Base-by-base conservation (phyloP, 2,113 vertebrate species). In the Steatornis caripensis region DNA sequence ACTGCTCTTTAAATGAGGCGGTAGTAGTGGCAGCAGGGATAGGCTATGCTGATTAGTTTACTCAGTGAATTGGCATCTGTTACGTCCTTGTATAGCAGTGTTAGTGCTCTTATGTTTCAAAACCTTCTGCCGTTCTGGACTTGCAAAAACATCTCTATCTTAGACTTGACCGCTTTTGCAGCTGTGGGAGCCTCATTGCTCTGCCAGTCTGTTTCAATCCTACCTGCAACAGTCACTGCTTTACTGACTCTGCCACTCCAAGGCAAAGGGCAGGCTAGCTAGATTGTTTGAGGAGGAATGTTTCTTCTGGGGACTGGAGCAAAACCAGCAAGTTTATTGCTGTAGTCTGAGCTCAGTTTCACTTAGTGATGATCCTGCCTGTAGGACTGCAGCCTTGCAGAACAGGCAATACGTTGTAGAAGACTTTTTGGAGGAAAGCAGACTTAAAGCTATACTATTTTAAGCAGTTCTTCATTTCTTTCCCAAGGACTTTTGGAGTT, bases 1-100 rank as follows among this genome's bases (percentile, higher is more conserved):
- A 89, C 30, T 87, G 84, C 69, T 51, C 77, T 93, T 82, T 87
- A 66, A 87, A 62, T 82, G 81, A 96, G 48, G 81, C 69, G 32
- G 80, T 45, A 68, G 45, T 71, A 82, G 82, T 37, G 57, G 72
- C 74, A 91, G 55, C 57, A 61, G 74, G 81, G 77, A 84, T 82
- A 57, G 91, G 84, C 74, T 61, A 0, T 53, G 71, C 70, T 82
- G 62, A 21, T 60, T 94, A 76, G 43, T 92, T 95, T 93, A 64
- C 64, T 89, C 69, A 84, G 43, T 72, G 74, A 87, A 53, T 58
- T 94, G 91, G 51, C 69, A 71, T 82, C 65, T 96, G 37, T 71
- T 79, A 4, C 10, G 2, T 86, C 83, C 61, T 87, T 94, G 51
- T 84, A 45, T 68, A 84, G 87, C 62, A 81, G n/a, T 58, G 71